These are phyloP conservation scores for Pardalotus punctatus DNA, from an alignment of 2,113 vertebrate genomes.

Conservation along the genomic window DNA sequence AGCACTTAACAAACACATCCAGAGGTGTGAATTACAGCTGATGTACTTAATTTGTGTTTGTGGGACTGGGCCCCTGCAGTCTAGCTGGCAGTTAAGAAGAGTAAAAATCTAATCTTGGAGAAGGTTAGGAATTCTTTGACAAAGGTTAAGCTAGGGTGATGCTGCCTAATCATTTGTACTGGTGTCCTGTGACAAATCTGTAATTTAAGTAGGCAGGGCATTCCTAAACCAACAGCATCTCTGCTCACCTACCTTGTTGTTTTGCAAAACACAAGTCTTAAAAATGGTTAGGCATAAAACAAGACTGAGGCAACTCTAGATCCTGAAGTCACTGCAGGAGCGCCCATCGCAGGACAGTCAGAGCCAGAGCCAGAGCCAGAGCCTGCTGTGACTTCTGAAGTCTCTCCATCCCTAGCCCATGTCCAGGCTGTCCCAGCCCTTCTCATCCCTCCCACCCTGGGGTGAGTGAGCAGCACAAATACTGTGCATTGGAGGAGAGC, in stretches of 20 bases:
- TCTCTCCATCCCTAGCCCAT: background rate
- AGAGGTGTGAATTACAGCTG: constrained; percentile 49
- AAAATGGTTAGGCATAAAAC: background rate
- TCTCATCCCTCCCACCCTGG: background rate
- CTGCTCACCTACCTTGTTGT: background rate
- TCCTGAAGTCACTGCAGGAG: background rate
- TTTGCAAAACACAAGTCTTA: background rate
- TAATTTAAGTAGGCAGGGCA: background rate
- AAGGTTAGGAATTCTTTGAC: constrained; percentile 40
- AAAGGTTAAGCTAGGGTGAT: background rate
- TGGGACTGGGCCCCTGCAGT: background rate
- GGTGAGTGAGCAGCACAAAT: background rate
- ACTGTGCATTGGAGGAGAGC: background rate
- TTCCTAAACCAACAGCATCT: background rate
- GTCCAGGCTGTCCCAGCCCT: background rate
- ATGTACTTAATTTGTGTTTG: constrained; percentile 49
- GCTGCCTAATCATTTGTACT: background rate
- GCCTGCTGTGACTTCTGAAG: background rate
- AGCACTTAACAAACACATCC: background rate
- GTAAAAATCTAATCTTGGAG: constrained; percentile 23
- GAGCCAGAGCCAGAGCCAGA: background rate
- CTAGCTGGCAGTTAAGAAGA: background rate
- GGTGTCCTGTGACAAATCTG: background rate
- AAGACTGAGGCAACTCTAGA: background rate
- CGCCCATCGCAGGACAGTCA: background rate